Percentiles rank a stretch among this genome's conserved stretches.
These are phyloP conservation scores for Limenitis camilla DNA, from an alignment of 2,888 invertebrate genomes.

Conservation along the genomic window DNA sequence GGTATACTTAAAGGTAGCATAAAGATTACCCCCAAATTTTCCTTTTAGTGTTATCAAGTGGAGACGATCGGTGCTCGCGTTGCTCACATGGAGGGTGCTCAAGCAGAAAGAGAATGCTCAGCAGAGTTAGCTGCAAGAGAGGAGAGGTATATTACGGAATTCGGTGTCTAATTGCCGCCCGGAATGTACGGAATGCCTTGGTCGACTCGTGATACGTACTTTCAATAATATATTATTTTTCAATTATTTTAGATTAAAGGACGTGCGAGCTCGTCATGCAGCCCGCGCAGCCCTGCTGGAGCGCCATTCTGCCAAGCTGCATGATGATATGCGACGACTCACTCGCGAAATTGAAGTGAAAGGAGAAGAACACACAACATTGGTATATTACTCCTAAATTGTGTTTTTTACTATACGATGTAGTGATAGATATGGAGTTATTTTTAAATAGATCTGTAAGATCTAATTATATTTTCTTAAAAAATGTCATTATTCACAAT, in stretches of 20 bases:
- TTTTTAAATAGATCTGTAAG: too few species aligned
- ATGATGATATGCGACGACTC: slow-evolving; percentile 62
- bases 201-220: too few species aligned
- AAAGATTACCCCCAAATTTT: not conserved
- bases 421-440: not conserved
- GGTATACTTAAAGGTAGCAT: not conserved
- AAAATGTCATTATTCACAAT: too few species aligned
- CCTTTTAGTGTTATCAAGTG: slow-evolving; percentile 56
- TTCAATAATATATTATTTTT: not conserved
- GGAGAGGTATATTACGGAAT: slow-evolving; percentile 39
- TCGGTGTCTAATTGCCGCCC: not conserved
- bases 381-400: slow-evolving; percentile 34
- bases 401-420: not conserved
- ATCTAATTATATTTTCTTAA: too few species aligned
- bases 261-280: slow-evolving; percentile 51
- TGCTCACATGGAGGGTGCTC: slow-evolving; percentile 58
- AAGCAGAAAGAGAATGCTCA: slow-evolving; percentile 51
- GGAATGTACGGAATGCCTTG: too few species aligned
- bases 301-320: slow-evolving; percentile 53
- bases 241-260: slow-evolving; percentile 39
- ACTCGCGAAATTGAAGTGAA: slow-evolving; percentile 46
- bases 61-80: slow-evolving; percentile 60
- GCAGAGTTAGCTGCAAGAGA: slow-evolving; percentile 52
- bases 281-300: slow-evolving; percentile 57
- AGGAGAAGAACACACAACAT: slow-evolving; percentile 30